phyloP scores from a whole-genome alignment of 2,888 invertebrate genomes.

The Germaria angustata region DNA sequence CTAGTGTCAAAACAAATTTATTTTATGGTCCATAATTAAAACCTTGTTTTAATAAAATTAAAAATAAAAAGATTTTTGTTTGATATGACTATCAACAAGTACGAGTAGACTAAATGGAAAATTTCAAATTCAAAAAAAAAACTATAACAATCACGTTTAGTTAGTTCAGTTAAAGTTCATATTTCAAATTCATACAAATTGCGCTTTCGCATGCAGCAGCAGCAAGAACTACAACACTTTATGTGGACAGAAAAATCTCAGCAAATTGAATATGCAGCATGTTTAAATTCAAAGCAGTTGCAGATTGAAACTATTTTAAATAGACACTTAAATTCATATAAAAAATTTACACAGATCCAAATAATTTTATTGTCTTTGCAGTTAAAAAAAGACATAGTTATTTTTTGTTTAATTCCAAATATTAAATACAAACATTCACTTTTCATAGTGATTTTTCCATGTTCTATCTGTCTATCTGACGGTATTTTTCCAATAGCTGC shows the following conservation, averaged over 20 bases:
- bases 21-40: conserved; percentile 65
- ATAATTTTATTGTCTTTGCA: conserved; percentile 32
- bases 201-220: conserved; percentile 5
- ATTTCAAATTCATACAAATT: conserved; percentile 45
- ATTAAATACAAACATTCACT: conserved; percentile 55
- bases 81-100: conserved; percentile 58
- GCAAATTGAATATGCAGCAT: neutral
- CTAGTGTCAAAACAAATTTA: conserved; percentile 66
- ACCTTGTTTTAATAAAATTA: conserved; percentile 55
- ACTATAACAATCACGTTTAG: conserved; percentile 48
- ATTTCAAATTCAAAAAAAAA: neutral
- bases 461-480: conserved; percentile 25
- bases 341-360: neutral
- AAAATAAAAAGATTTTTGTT: conserved; percentile 34
- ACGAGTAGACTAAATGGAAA: conserved; percentile 40
- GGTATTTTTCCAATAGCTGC: neutral
- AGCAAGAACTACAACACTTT: neutral
- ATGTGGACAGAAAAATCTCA: neutral
- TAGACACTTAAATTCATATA: conserved; percentile 12
- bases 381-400: neutral
- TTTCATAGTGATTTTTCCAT: conserved; percentile 61
- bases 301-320: conserved; percentile 25
- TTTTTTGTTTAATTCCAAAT: neutral
- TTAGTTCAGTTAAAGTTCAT: conserved; percentile 48
- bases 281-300: neutral